Base-by-base conservation (phyloP, 2,113 vertebrate genomes). In the Pluvialis apricaria region DNA sequence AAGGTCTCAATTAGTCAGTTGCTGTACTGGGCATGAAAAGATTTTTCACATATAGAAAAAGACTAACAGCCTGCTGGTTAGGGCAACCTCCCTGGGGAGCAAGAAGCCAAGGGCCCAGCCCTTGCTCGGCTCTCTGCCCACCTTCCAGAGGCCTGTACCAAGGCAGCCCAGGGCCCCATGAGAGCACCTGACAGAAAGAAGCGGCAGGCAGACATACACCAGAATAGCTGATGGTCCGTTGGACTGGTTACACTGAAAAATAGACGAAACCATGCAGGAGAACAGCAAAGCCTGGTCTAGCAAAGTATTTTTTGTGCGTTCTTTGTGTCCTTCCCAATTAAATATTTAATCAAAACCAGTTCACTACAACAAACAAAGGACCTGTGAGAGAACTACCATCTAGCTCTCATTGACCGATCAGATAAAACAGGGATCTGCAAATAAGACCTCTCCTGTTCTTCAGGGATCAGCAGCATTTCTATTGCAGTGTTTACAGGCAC, bases 141-240 rank as follows among this genome's bases (percentile, higher is more conserved):
- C 54, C 24, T 64, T 51, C 42, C 21, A n/a, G 54, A 83, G 21
- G 15, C 32, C 36, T 15, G 8, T 57, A 31, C 42, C 24, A 38
- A 22, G 2, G 25, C 32, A 70, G 49, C 10, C 29, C 47, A 8
- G 8, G 13, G 44, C 29, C 34, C 55, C 17, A 1, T 0, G 1
- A 69, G 21, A 47, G 47, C 2, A 1, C 24, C 29, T 10, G 36
- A 61, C 15, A 68, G 65, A 78, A 55, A 68, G 19, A 10, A 72
- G 15, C 0, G 0, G 19, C 29, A 42, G 57, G 13, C 34, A 82
- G 47, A 40, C 15, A 12, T 4, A 21, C 10, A 28, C 20, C 25
- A 13, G 21, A 80, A 11, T 6, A 42, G 38, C 44, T 22, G 44
- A 26, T 44, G 14, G 13, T 16, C 21, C 52, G 15, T 21, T 52